phyloP scores from a whole-genome alignment of 2,797 vertebrate genomes.

The Champsocephalus gunnari region DNA sequence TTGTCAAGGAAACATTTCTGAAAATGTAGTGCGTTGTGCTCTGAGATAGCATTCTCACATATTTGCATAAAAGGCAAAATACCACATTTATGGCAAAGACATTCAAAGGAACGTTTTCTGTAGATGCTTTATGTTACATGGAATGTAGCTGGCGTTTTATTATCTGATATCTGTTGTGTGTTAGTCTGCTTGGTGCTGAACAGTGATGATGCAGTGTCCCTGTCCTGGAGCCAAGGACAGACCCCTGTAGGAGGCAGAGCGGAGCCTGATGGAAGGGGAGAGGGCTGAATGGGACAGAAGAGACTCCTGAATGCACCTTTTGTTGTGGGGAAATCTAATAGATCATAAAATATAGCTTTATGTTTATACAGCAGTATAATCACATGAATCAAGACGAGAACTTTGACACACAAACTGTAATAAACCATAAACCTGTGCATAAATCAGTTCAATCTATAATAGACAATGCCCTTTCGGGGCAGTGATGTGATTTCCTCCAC shows the following conservation, averaged over 20 bases:
- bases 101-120: slow-evolving; percentile 34
- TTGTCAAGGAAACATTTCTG: slow-evolving; percentile 74
- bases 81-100: slow-evolving; percentile 34
- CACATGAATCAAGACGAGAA: slow-evolving; percentile 45
- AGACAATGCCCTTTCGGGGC: slow-evolving; percentile 36
- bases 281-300: slow-evolving; percentile 35
- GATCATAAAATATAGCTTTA: slow-evolving; percentile 21
- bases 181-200: slow-evolving; percentile 51
- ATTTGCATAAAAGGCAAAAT: slow-evolving; percentile 61
- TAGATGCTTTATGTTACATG: slow-evolving; percentile 30
- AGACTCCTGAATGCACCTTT: slow-evolving; percentile 32
- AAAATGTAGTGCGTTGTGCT: slow-evolving; percentile 37
- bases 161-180: slow-evolving; percentile 47
- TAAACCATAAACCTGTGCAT: slow-evolving; percentile 31
- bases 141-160: slow-evolving; percentile 46
- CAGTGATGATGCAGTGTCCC: slow-evolving; percentile 66
- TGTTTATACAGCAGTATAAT: slow-evolving; percentile 44
- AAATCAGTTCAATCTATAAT: slow-evolving; percentile 51
- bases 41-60: slow-evolving; percentile 50
- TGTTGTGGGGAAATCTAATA: slow-evolving; percentile 29
- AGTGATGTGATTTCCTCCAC: slow-evolving; percentile 37
- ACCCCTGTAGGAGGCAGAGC: slow-evolving; percentile 46
- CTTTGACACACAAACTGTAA: slow-evolving; percentile 45
- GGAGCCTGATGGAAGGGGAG: slow-evolving; percentile 48
- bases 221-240: slow-evolving; percentile 69